Base-by-base conservation (phyloP, 2,888 invertebrate genomes). In the Cremastobaeus sp. region DNA sequence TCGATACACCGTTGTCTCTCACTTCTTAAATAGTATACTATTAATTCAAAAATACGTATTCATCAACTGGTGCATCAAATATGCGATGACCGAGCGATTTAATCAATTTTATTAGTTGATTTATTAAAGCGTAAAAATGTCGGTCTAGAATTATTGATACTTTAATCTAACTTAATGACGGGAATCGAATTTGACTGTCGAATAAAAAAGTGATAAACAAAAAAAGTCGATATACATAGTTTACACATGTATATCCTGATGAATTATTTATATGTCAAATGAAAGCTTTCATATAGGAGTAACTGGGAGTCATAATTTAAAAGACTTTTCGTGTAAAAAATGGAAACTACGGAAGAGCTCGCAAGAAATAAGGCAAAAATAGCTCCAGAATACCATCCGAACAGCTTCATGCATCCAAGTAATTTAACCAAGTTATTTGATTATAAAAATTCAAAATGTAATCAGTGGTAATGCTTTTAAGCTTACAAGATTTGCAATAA, bases 221-320 rank as follows among this genome's bases (percentile, higher is more conserved):
- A 59, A 62, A 12, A 50, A n/a, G 50, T 62, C 30, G 41, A 50
- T 62, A 50, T 11, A 48, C 28, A 25, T 47, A 25, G 59, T 50
- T 62, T 39, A 41, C 30, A 35, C 39, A 18, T 47, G 17, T 28
- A 60, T 52, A 28, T 43, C 17, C 39, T 35, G 30, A 50, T 50
- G 30, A 62, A 62, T 62, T 62, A 62, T 62, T 48, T 39, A 62
- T 62, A 41, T 37, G 28, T 47, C 30, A 41, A 50, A 21, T 50
- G 41, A 50, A 62, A 62, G 50, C 48, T 62, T 41, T 48, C 41
- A 28, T 50, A 39, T n/a, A 25, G 35, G 32, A 8, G 59, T 47
- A 59, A 59, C 32, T 59, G 21, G 60, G 50, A 37, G 28, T 62
- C 60, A 62, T 50, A 62, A 62, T 62, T 62, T 62, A 50, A 62